These are phyloP conservation scores for Abrostola tripartita DNA, from an alignment of 2,888 invertebrate genomes.

Conservation along the genomic window DNA sequence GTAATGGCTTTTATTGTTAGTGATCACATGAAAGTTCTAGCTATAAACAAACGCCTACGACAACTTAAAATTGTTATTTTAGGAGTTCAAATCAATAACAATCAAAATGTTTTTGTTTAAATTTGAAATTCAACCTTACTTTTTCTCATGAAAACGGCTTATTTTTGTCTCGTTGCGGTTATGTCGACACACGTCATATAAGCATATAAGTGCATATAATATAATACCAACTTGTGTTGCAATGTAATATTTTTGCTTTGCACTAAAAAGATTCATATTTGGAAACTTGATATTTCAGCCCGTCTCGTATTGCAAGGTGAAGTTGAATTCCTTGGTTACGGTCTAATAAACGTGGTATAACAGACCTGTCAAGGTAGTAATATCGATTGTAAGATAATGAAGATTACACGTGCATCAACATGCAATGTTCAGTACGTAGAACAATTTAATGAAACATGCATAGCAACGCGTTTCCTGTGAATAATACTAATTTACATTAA, in stretches of 20 bases:
- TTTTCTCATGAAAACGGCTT: background rate
- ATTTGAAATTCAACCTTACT: background rate
- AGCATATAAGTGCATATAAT: constrained; percentile 2
- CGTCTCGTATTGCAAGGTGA: constrained; percentile 70
- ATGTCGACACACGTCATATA: constrained; percentile 11
- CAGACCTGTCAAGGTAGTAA: constrained; percentile 39
- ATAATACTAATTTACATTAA: constrained; percentile 58
- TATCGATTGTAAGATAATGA: constrained; percentile 38
- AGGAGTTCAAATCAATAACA: background rate
- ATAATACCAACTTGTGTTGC: constrained; percentile 39
- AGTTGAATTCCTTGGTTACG: constrained; percentile 72
- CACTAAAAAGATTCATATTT: constrained; percentile 59
- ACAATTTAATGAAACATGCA: constrained; percentile 50
- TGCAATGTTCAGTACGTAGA: constrained; percentile 29
- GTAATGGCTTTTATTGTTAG: too few species aligned
- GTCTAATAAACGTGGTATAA: constrained; percentile 66
- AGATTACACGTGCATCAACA: constrained; percentile 31
- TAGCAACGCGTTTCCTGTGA: constrained; percentile 47
- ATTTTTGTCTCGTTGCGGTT: constrained; percentile 14
- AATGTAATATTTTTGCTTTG: constrained; percentile 43
- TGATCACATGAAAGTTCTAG: too few species aligned
- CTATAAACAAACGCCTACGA: too few species aligned
- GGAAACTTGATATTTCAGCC: constrained; percentile 66
- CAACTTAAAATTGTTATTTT: too few species aligned
- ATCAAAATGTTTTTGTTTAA: background rate